A percentile compares a stretch with the other conserved stretches of the same genome.
These are phyloP conservation scores for Mesitornis unicolor DNA, from an alignment of 2,113 vertebrate genomes.

Conservation along the genomic window DNA sequence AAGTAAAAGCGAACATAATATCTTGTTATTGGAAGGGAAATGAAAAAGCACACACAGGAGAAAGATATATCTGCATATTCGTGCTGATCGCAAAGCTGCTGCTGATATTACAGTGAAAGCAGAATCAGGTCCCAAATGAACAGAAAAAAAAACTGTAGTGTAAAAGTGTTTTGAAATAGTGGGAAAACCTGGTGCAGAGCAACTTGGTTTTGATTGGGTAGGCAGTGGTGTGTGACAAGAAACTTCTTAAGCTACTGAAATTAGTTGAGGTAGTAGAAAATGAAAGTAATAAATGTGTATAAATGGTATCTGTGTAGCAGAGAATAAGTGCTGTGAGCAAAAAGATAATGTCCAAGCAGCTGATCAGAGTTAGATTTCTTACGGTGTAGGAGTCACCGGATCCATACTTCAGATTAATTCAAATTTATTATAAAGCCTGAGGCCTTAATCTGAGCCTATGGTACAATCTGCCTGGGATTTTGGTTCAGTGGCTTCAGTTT, in stretches of 20 bases:
- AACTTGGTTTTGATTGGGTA: neutral
- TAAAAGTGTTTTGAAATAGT: neutral
- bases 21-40: neutral
- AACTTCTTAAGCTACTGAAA: neutral
- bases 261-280: neutral
- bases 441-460: neutral
- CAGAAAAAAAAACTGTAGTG: neutral
- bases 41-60: neutral
- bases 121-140: neutral
- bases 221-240: neutral
- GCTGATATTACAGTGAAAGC: neutral
- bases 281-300: neutral
- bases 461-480: neutral
- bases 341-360: neutral
- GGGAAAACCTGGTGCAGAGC: neutral
- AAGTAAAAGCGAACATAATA: neutral
- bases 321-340: neutral
- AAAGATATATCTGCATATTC: neutral
- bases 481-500: neutral
- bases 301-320: neutral
- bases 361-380: neutral
- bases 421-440: neutral
- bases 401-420: neutral
- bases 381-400: neutral
- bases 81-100: neutral